Evolutionary conservation across 2,888 invertebrate species (phyloP).

Genomic region (Aspidapion aeneum): DNA sequence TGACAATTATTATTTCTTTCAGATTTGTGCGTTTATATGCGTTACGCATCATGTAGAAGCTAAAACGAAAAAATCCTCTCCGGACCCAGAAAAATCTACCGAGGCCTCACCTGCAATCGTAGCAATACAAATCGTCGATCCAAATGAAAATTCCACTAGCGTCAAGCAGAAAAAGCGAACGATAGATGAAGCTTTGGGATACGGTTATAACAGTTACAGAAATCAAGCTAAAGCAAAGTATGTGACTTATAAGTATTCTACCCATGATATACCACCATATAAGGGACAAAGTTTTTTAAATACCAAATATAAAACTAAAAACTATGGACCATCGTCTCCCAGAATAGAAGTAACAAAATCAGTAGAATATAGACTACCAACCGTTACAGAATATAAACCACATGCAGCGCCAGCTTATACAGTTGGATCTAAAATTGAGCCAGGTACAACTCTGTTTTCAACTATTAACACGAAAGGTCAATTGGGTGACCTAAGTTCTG

Average conservation of each 20-base stretch:
- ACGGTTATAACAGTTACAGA: conserved; percentile 56
- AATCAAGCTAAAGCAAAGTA: conserved; percentile 49
- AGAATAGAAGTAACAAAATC: conserved; percentile 35
- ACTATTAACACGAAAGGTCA: conserved; percentile 45
- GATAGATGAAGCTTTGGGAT: conserved; percentile 69
- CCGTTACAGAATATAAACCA: conserved; percentile 14
- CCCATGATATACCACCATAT: conserved; percentile 57
- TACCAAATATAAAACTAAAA: not conserved
- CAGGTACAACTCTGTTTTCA: conserved; percentile 42
- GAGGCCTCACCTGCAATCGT: conserved; percentile 54
- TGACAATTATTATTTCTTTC: not conserved
- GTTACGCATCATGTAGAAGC: not conserved
- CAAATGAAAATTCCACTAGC: conserved; percentile 46
- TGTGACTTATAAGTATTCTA: conserved; percentile 68
- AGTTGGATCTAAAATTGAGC: conserved; percentile 24
- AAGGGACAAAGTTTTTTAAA: conserved; percentile 18
- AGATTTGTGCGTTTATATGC: not conserved
- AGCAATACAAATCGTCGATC: conserved; percentile 60
- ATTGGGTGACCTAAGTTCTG: conserved; percentile 51
- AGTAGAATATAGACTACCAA: conserved; percentile 35
- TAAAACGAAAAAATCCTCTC: not conserved
- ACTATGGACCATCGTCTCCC: not conserved
- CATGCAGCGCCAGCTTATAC: not conserved
- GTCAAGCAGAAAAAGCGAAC: conserved; percentile 61
- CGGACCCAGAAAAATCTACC: not conserved